A percentile compares a stretch with the other conserved stretches of the same genome.
phyloP scores from a whole-genome alignment of 2,888 invertebrate species.

The Amphipyra berbera region DNA sequence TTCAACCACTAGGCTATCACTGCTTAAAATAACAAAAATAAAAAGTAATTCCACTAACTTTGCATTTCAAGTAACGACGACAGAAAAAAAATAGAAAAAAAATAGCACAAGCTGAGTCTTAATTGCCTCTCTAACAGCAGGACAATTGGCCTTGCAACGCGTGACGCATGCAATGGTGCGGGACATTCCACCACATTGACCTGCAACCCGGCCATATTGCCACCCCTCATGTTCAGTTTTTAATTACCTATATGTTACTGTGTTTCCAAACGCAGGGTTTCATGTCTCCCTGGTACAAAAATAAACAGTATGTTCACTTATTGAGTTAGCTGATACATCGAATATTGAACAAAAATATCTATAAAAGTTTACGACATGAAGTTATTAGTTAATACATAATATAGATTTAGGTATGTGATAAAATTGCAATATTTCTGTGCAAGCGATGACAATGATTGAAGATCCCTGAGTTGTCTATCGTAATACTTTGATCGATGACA shows the following conservation, averaged over 20 bases:
- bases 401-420: too few relatives aligned
- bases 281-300: not conserved
- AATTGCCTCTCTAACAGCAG: constrained; percentile 14
- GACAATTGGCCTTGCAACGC: constrained; percentile 8
- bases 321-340: too few relatives aligned
- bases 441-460: constrained; percentile 1
- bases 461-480: too few relatives aligned
- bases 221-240: constrained; percentile 8
- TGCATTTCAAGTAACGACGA: too few relatives aligned
- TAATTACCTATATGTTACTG: constrained; percentile 7
- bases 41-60: too few relatives aligned
- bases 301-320: too few relatives aligned
- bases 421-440: not conserved
- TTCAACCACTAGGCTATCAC: too few relatives aligned
- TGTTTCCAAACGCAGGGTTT: constrained; percentile 1
- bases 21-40: too few relatives aligned
- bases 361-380: too few relatives aligned
- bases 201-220: constrained; percentile 20
- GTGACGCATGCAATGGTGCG: constrained; percentile 20
- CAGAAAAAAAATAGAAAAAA: not conserved
- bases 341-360: too few relatives aligned
- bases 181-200: constrained; percentile 13
- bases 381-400: too few relatives aligned
- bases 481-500: too few relatives aligned
- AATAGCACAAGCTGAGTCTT: not conserved